phyloP scores from a whole-genome alignment of 2,888 invertebrate genomes.

The Nymphalis urticae region DNA sequence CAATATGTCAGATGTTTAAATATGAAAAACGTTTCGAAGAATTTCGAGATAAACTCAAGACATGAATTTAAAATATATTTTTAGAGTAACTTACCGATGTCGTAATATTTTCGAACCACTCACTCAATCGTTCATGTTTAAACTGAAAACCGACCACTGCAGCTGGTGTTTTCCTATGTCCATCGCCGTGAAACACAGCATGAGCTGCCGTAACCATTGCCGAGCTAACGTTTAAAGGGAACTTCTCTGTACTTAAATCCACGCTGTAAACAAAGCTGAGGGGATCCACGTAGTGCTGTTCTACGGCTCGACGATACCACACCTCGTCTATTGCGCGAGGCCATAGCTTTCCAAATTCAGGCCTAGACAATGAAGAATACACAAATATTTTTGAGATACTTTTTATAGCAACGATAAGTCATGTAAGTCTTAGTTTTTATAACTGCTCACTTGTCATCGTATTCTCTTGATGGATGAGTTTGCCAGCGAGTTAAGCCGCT shows the following conservation, averaged over 20 bases:
- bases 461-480: conserved; percentile 80
- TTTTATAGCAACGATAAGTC: no score
- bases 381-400: neutral
- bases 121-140: conserved; percentile 87
- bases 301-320: conserved; percentile 94
- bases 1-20: neutral
- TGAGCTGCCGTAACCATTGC: conserved; percentile 92
- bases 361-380: conserved; percentile 63
- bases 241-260: conserved; percentile 66
- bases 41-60: no score
- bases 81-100: conserved; percentile 81
- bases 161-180: conserved; percentile 83
- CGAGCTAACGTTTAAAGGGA: conserved; percentile 81
- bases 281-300: conserved; percentile 89
- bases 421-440: no score
- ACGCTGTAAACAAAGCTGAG: conserved; percentile 89
- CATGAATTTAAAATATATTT: neutral
- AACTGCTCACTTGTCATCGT: conserved; percentile 64
- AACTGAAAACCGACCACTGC: conserved; percentile 91
- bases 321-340: conserved; percentile 91
- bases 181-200: conserved; percentile 87
- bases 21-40: neutral
- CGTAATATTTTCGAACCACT: conserved; percentile 90
- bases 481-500: conserved; percentile 95
- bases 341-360: conserved; percentile 87